Evolutionary conservation across 2,888 invertebrate genomes (phyloP), one percentile per base, ranked within the genome.

Genomic region (Iselma pallidipennis): DNA sequence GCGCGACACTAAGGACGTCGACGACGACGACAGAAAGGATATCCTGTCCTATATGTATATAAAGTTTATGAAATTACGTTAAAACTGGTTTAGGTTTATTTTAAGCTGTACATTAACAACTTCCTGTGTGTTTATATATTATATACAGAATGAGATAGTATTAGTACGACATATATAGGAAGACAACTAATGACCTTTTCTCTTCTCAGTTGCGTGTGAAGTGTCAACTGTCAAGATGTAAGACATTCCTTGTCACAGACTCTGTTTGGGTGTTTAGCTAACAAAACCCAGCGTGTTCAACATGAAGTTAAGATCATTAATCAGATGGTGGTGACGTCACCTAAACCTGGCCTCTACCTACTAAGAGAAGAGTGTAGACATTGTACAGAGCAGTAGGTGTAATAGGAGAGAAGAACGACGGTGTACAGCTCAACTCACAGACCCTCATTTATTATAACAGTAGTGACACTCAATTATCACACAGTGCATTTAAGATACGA

Each of bases 281-380:
- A 80, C 79, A 79, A 77, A 77, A 77, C 76, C 71, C 66, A 69
- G 67, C 72, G 73, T 79, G 80, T 79, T 78, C 73, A 79, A 78
- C 80, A 79, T 74, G 74, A 73, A 77, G 75, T 76, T 73, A 71
- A 73, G 75, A 77, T 78, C 80, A 80, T 81, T 80, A 80, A 81
- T 80, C 81, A 81, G 76, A 68, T 68, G 71, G 71, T 70, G 69
- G 72, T 71, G 77, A 74, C 76, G 70, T 68, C 70, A 66, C 61
- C 50, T 65, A 57, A 65, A 60, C 65, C 63, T 66, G 66, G 61
- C 53, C 62, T 53, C 57, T 52, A 50, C 54, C 57, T 55, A 55
- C 63, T 53, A 55, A 50, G 29, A 33, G 56, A 53, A 16, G 14
- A 45, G 23, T 45, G 23, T 23, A 45, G 45, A 45, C 21, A 45